phyloP scores from a whole-genome alignment of 2,797 vertebrate genomes.

The Gymnothorax reevesii region DNA sequence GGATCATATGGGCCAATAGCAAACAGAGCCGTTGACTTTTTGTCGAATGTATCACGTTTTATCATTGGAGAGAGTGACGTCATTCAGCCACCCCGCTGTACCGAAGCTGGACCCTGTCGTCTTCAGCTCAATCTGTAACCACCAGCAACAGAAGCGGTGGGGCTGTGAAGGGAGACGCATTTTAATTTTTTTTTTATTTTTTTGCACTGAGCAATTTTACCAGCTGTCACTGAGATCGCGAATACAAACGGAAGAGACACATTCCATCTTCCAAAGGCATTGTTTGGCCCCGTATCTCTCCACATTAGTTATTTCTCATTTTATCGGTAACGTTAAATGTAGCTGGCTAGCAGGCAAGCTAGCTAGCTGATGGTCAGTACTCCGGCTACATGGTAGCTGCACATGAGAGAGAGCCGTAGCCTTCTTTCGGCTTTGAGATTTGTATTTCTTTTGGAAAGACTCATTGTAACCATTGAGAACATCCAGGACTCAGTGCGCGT shows the following conservation, averaged over 20 bases:
- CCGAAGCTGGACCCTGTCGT: constrained; percentile 54
- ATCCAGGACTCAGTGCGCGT: constrained; percentile 48
- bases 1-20: constrained; percentile 18
- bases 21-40: constrained; percentile 4
- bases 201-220: constrained; percentile 42
- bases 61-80: constrained; percentile 64
- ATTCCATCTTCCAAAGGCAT: constrained; percentile 38
- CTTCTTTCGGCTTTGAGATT: constrained; percentile 61
- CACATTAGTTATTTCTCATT: constrained; percentile 42
- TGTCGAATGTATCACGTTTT: constrained; percentile 48
- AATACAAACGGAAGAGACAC: constrained; percentile 53
- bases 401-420: constrained; percentile 63
- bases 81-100: constrained; percentile 49
- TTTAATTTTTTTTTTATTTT: constrained; percentile 46
- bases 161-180: constrained; percentile 43
- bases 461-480: constrained; percentile 39
- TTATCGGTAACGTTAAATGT: constrained; percentile 31
- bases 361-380: constrained; percentile 62
- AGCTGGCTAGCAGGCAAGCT: constrained; percentile 35
- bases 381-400: constrained; percentile 58
- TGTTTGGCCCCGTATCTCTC: constrained; percentile 48
- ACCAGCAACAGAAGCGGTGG: constrained; percentile 63
- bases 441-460: constrained; percentile 50
- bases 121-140: constrained; percentile 66
- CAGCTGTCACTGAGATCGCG: constrained; percentile 46